Evolutionary conservation across 2,113 vertebrate genomes (phyloP), one percentile per base, ranked within the genome.

Genomic region (Petromus typicus): DNA sequence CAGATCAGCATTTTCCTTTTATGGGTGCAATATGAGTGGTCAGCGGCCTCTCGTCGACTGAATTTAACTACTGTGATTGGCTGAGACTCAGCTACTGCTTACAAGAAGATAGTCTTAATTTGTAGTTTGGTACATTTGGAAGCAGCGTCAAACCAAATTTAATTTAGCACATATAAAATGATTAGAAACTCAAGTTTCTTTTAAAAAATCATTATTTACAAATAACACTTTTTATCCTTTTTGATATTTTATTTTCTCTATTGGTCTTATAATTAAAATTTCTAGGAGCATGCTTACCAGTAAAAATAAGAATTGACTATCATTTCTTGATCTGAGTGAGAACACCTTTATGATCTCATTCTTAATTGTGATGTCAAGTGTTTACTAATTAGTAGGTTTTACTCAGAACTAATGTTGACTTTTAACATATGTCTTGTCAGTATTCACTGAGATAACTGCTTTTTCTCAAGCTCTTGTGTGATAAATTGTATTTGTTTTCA

Each of bases 381-480:
- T 75, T 75, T 45, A 75, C 25, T 75, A 45, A 45, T 45, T 75
- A 45, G 12, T 69, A 51, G 45, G 16, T 84, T 83, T 94, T 95
- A 54, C 27, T 94, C 59, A 37, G 66, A 86, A 92, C 63, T 16
- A 92, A 66, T 83, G 12, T 30, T 90, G 61, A 89, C 63, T 90
- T 73, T 87, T 79, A 63, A 20, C 27, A 59, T 73, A 75, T 66
- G 10, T 7, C 14, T 54, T 93, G 90, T 83, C 82, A 71, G 20
- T n/a, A 59, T 79, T 30, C 37, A 34, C 64, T 75, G 32, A 61
- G 63, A 93, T 37, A 43, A 45, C 56, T 30, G 13, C 17, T 11
- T 67, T 90, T n/a, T 69, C 51, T 59, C 43, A 89, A 73, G 30
- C 1, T 30, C 48, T 45, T 67, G 20, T 64, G n/a, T 75, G 30